These are phyloP conservation scores for Acholoe squamosa DNA, from an alignment of 2,888 invertebrate genomes.

Conservation along the genomic window DNA sequence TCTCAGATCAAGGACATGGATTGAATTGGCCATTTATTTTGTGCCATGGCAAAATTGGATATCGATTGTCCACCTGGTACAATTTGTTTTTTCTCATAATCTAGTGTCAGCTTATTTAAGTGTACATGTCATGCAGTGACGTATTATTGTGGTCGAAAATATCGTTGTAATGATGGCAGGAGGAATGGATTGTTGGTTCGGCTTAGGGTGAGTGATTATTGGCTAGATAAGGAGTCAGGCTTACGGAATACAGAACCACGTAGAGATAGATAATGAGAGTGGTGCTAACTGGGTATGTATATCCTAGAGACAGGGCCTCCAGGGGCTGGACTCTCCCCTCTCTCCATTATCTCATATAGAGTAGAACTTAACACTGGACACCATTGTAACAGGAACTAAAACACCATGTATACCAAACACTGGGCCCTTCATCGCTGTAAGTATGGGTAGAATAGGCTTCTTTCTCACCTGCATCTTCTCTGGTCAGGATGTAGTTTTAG, in stretches of 20 bases:
- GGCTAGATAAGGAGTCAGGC: background rate
- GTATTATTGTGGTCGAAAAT: too few species aligned
- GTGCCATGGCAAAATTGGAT: too few species aligned
- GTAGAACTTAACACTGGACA: background rate
- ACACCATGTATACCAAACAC: background rate
- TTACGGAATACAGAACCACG: background rate
- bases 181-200: too few species aligned
- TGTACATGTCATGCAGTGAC: too few species aligned
- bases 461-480: background rate
- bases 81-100: too few species aligned
- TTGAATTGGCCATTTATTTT: too few species aligned
- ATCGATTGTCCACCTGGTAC: too few species aligned
- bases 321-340: too few species aligned
- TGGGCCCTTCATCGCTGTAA: background rate
- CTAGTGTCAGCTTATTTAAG: too few species aligned
- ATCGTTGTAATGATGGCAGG: too few species aligned
- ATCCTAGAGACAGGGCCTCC: too few species aligned
- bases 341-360: background rate
- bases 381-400: background rate
- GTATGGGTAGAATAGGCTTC: background rate
- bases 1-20: too few species aligned
- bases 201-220: background rate
- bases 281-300: background rate
- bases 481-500: constrained; percentile 3
- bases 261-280: background rate